phyloP scores from a whole-genome alignment of 2,888 invertebrate genomes.

The Drosophila pseudotakahashii region DNA sequence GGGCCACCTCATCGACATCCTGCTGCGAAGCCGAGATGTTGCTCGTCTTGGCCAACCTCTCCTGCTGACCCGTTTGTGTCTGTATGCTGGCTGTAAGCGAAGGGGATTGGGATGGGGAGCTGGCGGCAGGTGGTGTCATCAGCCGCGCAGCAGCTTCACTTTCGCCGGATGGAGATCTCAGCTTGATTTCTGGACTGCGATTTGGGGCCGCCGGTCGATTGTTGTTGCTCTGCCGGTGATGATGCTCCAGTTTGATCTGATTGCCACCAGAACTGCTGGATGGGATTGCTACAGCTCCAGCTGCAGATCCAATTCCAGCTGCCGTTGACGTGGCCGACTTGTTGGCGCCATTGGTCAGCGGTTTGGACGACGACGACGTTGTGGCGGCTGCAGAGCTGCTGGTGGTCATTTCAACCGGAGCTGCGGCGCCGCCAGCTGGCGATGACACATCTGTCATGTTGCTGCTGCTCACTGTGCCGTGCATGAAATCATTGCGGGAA shows the following conservation, averaged over 20 bases:
- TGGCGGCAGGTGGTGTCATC: constrained; percentile 25
- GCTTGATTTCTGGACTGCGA: constrained; percentile 27
- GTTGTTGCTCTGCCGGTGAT: constrained; percentile 63
- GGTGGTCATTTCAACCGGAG: constrained; percentile 43
- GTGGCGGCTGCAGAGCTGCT: constrained; percentile 45
- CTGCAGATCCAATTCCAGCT: not conserved
- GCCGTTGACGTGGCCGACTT: constrained; percentile 31
- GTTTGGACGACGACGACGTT: constrained; percentile 41
- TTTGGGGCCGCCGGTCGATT: constrained; percentile 49
- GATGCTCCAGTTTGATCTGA: constrained; percentile 58
- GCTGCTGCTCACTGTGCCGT: constrained; percentile 46
- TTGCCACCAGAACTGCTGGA: constrained; percentile 43
- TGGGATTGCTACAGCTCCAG: constrained; percentile 9
- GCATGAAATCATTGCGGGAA: constrained; percentile 50
- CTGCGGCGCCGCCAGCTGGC: constrained; percentile 54
- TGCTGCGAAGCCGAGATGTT: constrained; percentile 61
- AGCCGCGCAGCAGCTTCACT: constrained; percentile 1
- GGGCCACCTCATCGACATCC: constrained; percentile 84
- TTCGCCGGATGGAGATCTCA: constrained; percentile 35
- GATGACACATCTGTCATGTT: constrained; percentile 79
- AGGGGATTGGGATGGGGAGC: constrained; percentile 5
- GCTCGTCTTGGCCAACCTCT: constrained; percentile 32
- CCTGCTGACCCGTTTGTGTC: constrained; percentile 28
- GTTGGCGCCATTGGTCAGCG: constrained; percentile 75
- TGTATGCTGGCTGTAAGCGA: constrained; percentile 31